These are phyloP conservation scores for Clusia tigrina DNA, from an alignment of 2,888 invertebrate genomes.

Conservation along the genomic window DNA sequence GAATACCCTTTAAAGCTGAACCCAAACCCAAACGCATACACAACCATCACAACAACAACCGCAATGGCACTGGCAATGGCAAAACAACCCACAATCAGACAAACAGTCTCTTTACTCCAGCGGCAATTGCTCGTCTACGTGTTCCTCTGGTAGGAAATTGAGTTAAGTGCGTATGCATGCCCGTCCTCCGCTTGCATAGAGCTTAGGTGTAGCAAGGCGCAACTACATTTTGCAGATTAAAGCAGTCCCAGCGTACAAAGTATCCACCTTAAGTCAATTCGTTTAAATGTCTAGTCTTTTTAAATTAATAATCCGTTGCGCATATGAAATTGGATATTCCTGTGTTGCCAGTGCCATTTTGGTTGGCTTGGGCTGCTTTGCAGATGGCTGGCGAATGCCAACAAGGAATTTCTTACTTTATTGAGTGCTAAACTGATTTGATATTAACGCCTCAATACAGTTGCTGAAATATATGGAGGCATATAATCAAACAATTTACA, in stretches of 20 bases:
- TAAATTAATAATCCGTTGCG: constrained; percentile 29
- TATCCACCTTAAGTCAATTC: constrained; percentile 51
- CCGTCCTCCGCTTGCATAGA: neutral
- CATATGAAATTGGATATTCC: constrained; percentile 31
- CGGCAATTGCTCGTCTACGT: neutral
- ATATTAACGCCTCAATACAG: constrained; percentile 36
- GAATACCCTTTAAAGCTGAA: no score
- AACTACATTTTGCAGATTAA: constrained; percentile 2
- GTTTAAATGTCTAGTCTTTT: constrained; percentile 54
- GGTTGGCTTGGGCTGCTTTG: neutral
- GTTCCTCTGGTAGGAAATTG: neutral
- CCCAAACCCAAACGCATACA: no score
- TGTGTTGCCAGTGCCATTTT: constrained; percentile 2
- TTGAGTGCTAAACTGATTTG: constrained; percentile 36
- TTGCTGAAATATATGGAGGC: neutral
- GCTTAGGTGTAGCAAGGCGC: neutral
- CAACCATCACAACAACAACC: neutral
- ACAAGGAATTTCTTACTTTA: constrained; percentile 30
- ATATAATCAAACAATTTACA: neutral
- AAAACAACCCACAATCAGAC: constrained; percentile 7
- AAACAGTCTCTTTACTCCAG: neutral
- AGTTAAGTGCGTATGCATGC: neutral
- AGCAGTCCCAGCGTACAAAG: no score
- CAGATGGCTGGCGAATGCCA: neutral
- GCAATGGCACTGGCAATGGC: neutral